Evolutionary conservation across 2,113 vertebrate genomes (phyloP), one percentile per base, ranked within the genome.

Genomic region (Columba janthina): DNA sequence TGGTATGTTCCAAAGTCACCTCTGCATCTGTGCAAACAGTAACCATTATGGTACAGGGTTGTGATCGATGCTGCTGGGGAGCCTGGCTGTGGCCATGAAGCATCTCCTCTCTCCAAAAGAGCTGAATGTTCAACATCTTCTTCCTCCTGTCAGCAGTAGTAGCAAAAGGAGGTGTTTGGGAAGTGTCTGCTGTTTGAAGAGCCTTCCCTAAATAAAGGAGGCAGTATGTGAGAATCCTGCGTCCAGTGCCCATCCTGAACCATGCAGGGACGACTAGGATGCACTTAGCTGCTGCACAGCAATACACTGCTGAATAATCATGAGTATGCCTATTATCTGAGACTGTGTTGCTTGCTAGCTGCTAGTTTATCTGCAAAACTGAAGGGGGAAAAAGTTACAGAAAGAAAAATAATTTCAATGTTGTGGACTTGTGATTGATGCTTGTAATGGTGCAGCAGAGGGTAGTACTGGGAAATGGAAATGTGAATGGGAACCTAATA

Each of bases 1-100:
- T 85, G 34, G 60, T 38, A 28, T 0, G 2, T 88, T 70, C 48
- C 4, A 1, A 70, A 74, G 32, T 48, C 2, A 5, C 17, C 34
- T 73, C 28, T 90, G 54, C 36, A 50, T 19, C 60, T 2, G 2
- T 44, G 70, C 70, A 60, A 65, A 57, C 64, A 65, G 54, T 51
- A 32, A 20, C 42, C 6, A 3, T 5, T 24, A n/a, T 58, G 25
- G 22, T 32, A 29, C 1, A 5, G 28, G 44, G 4, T 26, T 40
- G 29, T n/a, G 62, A 50, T 36, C 0, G 3, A 10, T 36, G 31
- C n/a, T 89, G 38, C 28, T 74, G 60, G 46, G 14, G 6, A 46
- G 31, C 31, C 1, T 2, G 26, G 4, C 24, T 57, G 67, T 60
- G 76, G 54, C 56, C 2, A 1, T 0, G 2, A 42, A 20, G 19